Conservation (phyloP, 2,797 vertebrate genomes). For the Labroides dimidiatus region DNA sequence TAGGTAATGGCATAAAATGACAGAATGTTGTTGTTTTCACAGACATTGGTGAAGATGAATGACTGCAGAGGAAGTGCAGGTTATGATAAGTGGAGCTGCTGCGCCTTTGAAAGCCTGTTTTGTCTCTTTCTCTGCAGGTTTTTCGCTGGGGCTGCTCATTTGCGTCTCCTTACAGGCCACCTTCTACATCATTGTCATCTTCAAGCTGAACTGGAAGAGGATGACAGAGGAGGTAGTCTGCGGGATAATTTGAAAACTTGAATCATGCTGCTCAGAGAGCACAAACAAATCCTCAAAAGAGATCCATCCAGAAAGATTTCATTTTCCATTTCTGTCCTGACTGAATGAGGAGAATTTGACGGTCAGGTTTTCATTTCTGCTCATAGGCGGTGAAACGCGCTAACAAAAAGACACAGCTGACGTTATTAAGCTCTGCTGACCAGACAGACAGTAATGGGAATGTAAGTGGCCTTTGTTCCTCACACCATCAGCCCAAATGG, state of each 20-base stretch:
- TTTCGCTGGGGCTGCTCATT: constrained; percentile 90
- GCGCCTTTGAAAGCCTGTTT: constrained; percentile 7
- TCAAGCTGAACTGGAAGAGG: constrained; percentile 86
- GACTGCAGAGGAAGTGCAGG: background rate
- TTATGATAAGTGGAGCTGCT: constrained; percentile 10
- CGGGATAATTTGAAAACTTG: background rate
- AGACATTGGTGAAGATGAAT: background rate
- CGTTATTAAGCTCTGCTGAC: background rate
- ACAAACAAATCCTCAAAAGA: background rate
- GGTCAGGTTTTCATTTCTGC: background rate
- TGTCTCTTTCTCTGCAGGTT: constrained; percentile 78
- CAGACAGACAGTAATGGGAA: constrained; percentile 14
- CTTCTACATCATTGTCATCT: constrained; percentile 86
- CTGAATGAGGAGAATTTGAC: background rate
- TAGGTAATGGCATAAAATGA: constrained; percentile 79
- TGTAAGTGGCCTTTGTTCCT: constrained; percentile 21
- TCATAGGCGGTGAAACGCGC: constrained; percentile 69
- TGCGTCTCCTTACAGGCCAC: constrained; percentile 84
- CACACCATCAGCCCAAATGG: background rate
- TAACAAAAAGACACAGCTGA: constrained; percentile 40
- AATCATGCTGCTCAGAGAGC: constrained; percentile 3
- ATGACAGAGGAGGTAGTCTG: constrained; percentile 71
- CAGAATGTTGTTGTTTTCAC: background rate
- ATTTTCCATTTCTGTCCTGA: background rate
- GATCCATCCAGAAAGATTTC: background rate